A percentile compares a stretch with the other conserved stretches of the same genome.
Conservation (phyloP, 2,888 invertebrate genomes). For the Zaprionus lineosus region DNA sequence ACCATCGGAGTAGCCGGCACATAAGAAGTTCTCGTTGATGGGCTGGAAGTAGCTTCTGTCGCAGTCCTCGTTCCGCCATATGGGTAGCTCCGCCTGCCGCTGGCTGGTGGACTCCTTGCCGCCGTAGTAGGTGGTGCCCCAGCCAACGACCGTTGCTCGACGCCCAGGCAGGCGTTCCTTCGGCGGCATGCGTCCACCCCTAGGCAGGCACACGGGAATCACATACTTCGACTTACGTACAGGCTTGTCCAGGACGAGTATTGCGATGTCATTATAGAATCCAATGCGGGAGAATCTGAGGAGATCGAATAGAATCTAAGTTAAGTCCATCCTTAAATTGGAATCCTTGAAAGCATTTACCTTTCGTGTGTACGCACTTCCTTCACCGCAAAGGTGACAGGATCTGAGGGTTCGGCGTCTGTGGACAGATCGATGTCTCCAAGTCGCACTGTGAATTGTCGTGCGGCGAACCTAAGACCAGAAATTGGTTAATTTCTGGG, state of each 20-base stretch:
- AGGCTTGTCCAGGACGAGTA: conserved; percentile 84
- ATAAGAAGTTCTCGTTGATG: conserved; percentile 94
- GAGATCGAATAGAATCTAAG: too few relatives aligned
- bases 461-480: conserved; percentile 89
- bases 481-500: not conserved
- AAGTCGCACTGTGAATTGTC: conserved; percentile 93
- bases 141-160: conserved; percentile 93
- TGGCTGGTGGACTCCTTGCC: conserved; percentile 94
- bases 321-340: too few relatives aligned
- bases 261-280: conserved; percentile 97
- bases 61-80: conserved; percentile 95
- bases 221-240: conserved; percentile 93
- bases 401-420: conserved; percentile 92
- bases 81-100: conserved; percentile 91
- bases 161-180: conserved; percentile 84
- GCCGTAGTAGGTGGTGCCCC: conserved; percentile 95
- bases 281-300: conserved; percentile 91
- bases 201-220: conserved; percentile 93
- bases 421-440: conserved; percentile 94
- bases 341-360: conserved; percentile 41
- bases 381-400: conserved; percentile 90
- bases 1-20: conserved; percentile 94
- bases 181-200: conserved; percentile 82
- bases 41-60: conserved; percentile 96
- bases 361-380: conserved; percentile 91